Percentiles rank a stretch among this genome's conserved stretches.
phyloP scores from a whole-genome alignment of 2,113 vertebrate genomes.

The Hiodon alosoides region DNA sequence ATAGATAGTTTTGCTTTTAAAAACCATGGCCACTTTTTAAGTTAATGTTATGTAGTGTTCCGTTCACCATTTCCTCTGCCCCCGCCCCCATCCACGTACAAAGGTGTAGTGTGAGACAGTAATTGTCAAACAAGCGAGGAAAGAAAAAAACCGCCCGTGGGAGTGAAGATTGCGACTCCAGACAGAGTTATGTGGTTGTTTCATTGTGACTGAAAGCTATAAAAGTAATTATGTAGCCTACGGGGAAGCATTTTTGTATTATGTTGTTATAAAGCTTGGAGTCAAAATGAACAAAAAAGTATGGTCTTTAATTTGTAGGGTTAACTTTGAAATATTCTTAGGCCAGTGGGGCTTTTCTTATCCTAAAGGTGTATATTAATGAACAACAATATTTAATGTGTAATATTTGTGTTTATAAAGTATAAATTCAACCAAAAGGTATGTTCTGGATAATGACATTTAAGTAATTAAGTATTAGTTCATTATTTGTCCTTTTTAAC shows the following conservation, averaged over 20 bases:
- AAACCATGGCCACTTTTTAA: neutral
- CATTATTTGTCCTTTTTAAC: no score
- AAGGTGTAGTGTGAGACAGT: neutral
- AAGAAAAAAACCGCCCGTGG: conserved; percentile 11
- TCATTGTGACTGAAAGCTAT: neutral
- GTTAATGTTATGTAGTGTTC: neutral
- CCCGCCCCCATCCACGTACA: neutral
- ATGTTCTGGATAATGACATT: neutral
- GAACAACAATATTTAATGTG: neutral
- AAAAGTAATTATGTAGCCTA: neutral
- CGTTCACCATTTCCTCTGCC: neutral
- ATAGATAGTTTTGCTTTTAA: no score
- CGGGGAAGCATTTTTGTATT: neutral
- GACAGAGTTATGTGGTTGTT: conserved; percentile 6
- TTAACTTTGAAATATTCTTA: neutral
- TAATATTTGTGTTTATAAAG: neutral
- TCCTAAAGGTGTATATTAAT: no score
- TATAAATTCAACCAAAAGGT: no score
- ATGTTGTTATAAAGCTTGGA: neutral
- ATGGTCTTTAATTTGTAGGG: neutral
- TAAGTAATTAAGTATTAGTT: neutral
- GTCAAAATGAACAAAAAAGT: neutral
- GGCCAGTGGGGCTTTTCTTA: no score
- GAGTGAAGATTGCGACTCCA: conserved; percentile 15
- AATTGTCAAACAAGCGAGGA: conserved; percentile 13